Percentiles rank a stretch among this genome's conserved stretches.
Evolutionary conservation across 2,113 vertebrate species (phyloP).

Genomic region (Cephalopholis sonnerati): DNA sequence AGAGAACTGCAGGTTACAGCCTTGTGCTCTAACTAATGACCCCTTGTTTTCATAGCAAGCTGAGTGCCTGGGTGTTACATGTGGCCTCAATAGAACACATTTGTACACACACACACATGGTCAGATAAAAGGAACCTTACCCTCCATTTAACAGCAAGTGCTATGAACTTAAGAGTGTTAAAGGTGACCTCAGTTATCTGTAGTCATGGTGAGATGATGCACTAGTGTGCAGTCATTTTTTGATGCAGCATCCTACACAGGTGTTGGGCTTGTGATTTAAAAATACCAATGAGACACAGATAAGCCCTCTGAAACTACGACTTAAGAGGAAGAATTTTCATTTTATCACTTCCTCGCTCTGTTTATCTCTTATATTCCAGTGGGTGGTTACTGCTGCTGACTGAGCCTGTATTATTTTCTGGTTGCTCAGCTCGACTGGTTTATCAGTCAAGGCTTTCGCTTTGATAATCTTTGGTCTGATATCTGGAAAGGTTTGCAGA

Average conservation of each 20-base stretch:
- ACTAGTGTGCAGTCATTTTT: background rate
- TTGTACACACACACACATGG: slow-evolving; percentile 22
- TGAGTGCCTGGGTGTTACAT: slow-evolving; percentile 75
- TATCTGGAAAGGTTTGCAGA: background rate
- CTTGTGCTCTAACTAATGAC: slow-evolving; percentile 69
- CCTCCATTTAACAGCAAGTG: slow-evolving; percentile 67
- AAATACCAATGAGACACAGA: background rate
- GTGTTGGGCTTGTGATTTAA: slow-evolving; percentile 12
- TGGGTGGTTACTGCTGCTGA: slow-evolving; percentile 19
- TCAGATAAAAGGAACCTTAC: slow-evolving; percentile 77
- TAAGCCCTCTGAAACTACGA: slow-evolving; percentile 6
- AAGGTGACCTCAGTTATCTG: slow-evolving; percentile 1
- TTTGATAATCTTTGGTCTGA: background rate
- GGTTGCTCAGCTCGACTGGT: background rate
- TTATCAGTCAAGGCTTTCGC: slow-evolving; percentile 7
- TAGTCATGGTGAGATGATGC: slow-evolving; percentile 35
- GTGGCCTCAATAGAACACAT: slow-evolving; percentile 76
- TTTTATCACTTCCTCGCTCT: slow-evolving; percentile 36
- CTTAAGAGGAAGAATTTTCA: slow-evolving; percentile 44
- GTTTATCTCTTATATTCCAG: slow-evolving; percentile 37
- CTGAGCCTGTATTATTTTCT: slow-evolving; percentile 22
- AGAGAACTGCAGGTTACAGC: slow-evolving; percentile 72
- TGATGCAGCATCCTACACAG: background rate
- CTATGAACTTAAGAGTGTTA: slow-evolving; percentile 37
- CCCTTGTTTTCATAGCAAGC: slow-evolving; percentile 79